These are phyloP conservation scores for Oxyteleia sp. DNA, from an alignment of 2,888 invertebrate species.

Conservation along the genomic window DNA sequence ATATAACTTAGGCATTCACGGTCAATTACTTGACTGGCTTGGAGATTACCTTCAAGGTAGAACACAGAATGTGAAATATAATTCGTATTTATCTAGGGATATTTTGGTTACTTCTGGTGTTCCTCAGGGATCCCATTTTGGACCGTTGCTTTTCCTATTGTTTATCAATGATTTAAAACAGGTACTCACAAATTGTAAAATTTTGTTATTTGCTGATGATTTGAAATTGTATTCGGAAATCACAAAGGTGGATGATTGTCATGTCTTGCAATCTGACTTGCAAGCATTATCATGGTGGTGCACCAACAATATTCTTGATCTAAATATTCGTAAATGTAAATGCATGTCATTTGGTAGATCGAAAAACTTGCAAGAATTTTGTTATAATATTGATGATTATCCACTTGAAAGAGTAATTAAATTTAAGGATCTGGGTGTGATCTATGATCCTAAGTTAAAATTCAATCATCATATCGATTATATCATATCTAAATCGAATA, in stretches of 20 bases:
- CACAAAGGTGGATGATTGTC: constrained; percentile 4
- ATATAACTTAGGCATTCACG: background rate
- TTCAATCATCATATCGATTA: background rate
- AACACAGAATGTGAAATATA: constrained; percentile 19
- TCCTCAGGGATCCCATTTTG: constrained; percentile 17
- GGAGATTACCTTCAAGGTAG: background rate
- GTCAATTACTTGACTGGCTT: background rate
- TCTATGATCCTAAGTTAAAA: background rate
- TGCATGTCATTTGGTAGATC: background rate
- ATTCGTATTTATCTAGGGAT: background rate
- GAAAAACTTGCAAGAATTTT: background rate
- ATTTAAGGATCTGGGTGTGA: constrained; percentile 12
- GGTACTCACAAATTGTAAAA: background rate
- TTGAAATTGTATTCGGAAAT: constrained; percentile 3
- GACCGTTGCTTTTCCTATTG: constrained; percentile 9
- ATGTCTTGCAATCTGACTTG: background rate
- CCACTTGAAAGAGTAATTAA: background rate
- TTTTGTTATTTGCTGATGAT: constrained; percentile 16
- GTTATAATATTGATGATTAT: background rate
- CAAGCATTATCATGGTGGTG: background rate
- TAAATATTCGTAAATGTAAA: constrained; percentile 6
- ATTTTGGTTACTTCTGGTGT: constrained; percentile 5
- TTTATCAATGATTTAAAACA: constrained; percentile 12
- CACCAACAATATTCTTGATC: background rate
- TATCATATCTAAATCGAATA: background rate